These are phyloP conservation scores for Martes martes DNA, from an alignment of 2,113 vertebrate genomes.

Conservation along the genomic window DNA sequence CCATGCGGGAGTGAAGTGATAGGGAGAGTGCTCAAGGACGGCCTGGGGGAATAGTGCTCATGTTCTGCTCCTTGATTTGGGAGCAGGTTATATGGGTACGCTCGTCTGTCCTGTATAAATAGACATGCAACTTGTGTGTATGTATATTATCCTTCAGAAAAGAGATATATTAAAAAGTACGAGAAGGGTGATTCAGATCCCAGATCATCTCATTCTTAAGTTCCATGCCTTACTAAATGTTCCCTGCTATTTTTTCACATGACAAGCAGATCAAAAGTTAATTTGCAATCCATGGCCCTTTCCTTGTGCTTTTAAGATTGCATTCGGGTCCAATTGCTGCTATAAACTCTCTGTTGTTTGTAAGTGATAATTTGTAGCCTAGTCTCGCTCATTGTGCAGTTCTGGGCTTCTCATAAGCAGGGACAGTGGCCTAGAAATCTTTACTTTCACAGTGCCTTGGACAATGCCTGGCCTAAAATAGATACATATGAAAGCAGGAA, in stretches of 20 bases:
- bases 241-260: neutral
- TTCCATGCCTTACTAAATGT: neutral
- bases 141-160: neutral
- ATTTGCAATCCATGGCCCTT: neutral
- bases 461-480: slow-evolving; percentile 23
- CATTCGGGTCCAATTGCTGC: neutral
- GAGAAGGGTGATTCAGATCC: neutral
- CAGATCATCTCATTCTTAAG: neutral
- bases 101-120: neutral
- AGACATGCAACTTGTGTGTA: neutral
- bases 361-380: neutral
- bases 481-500: neutral
- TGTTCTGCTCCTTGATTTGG: neutral
- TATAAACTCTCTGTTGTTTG: neutral
- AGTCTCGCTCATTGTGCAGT: neutral
- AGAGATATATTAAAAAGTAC: neutral
- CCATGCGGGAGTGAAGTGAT: neutral
- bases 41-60: neutral
- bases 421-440: neutral
- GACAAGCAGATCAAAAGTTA: neutral
- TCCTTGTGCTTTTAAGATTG: neutral
- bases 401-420: neutral
- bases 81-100: neutral
- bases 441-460: neutral
- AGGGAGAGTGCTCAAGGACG: neutral